A percentile compares a stretch with the other conserved stretches of the same genome.
These are phyloP conservation scores for Bradynema listronoti DNA, from an alignment of 1,140 invertebrate genomes.

Conservation along the genomic window DNA sequence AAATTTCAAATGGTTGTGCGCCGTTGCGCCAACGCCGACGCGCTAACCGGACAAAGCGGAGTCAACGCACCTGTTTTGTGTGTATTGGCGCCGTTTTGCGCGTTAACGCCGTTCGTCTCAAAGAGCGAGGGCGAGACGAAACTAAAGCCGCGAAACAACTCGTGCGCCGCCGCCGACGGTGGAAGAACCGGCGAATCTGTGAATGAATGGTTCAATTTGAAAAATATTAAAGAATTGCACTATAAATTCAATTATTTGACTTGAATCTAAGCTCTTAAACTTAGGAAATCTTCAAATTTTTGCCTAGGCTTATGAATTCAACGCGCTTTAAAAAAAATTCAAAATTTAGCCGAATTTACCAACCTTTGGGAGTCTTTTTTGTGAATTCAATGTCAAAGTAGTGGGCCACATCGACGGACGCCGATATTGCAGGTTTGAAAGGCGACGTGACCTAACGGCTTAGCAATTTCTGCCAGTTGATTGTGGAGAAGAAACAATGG, in stretches of 20 bases:
- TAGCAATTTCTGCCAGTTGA: conserved; percentile 82
- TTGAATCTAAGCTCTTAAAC: not conserved
- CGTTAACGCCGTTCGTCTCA: too few species aligned
- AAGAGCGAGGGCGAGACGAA: conserved; percentile 84
- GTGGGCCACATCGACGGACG: conserved; percentile 74
- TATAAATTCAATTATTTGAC: not conserved
- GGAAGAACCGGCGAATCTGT: conserved; percentile 91
- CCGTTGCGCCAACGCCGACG: conserved; percentile 75
- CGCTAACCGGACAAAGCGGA: conserved; percentile 73
- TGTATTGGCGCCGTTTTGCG: conserved; percentile 38
- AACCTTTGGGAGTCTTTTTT: conserved; percentile 85
- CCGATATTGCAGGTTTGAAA: conserved; percentile 80
- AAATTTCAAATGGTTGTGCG: too few species aligned
- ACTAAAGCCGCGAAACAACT: conserved; percentile 94
- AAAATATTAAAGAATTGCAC: conserved; percentile 8
- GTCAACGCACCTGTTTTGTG: not conserved
- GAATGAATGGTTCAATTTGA: conserved; percentile 16
- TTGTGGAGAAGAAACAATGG: conserved; percentile 87
- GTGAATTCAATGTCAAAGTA: conserved; percentile 99
- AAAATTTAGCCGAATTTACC: conserved; percentile 1
- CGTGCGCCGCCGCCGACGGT: conserved; percentile 93
- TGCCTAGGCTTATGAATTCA: not conserved
- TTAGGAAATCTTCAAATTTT: not conserved
- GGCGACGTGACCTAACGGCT: conserved; percentile 81
- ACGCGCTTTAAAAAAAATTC: conserved; percentile 1